Evolutionary conservation across 2,888 invertebrate species (phyloP).

Genomic region (Tanaodytes sp.): DNA sequence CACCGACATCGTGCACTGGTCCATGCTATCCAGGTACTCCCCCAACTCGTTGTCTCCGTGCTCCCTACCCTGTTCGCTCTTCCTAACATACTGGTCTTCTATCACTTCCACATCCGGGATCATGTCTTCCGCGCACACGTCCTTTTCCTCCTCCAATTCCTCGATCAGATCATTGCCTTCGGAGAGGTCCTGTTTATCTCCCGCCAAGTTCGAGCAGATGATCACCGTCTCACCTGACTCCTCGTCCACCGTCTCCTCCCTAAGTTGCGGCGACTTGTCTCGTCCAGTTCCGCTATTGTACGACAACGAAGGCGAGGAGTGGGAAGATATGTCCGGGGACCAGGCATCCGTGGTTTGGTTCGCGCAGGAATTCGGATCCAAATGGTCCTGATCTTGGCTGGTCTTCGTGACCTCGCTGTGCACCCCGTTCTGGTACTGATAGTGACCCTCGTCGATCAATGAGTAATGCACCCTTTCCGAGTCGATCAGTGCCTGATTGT

Average conservation of each 20-base stretch:
- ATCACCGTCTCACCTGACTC: constrained; percentile 43
- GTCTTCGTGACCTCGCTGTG: constrained; percentile 1
- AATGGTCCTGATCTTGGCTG: constrained; percentile 4
- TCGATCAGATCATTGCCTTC: constrained; percentile 40
- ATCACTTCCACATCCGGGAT: constrained; percentile 10
- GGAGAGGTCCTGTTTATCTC: constrained; percentile 39
- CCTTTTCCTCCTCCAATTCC: constrained; percentile 43
- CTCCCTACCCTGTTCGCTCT: not conserved
- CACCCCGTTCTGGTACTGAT: constrained; percentile 62
- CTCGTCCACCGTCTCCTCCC: constrained; percentile 40
- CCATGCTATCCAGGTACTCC: constrained; percentile 15
- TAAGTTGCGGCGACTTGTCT: constrained; percentile 29
- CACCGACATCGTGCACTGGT: constrained; percentile 45
- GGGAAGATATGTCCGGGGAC: constrained; percentile 46
- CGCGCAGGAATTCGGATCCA: constrained; percentile 9
- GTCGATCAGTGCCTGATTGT: constrained; percentile 65
- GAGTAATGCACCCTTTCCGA: constrained; percentile 65
- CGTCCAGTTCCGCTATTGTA: constrained; percentile 23
- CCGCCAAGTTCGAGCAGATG: constrained; percentile 31
- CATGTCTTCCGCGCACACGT: constrained; percentile 6
- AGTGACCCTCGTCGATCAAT: constrained; percentile 60
- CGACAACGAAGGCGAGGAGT: constrained; percentile 38
- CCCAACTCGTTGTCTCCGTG: constrained; percentile 1
- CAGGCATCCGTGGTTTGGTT: constrained; percentile 27
- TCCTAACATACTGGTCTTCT: not conserved